A percentile compares a stretch with the other conserved stretches of the same genome.
These are phyloP conservation scores for Drosophila pseudoobscura DNA, from an alignment of 1,140 invertebrate species.

Conservation along the genomic window DNA sequence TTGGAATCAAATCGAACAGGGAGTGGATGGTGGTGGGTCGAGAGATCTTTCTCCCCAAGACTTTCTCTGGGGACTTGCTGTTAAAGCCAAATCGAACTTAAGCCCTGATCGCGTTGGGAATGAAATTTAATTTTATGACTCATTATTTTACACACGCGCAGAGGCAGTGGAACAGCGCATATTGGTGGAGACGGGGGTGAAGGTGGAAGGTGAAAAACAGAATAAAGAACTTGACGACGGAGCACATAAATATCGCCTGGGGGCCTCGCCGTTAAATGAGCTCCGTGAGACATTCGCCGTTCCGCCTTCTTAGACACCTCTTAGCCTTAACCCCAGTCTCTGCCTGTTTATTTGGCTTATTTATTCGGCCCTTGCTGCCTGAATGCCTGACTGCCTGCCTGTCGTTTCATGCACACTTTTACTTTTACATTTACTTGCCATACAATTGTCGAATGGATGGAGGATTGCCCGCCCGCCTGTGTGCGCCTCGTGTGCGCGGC, in stretches of 20 bases:
- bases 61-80: neutral
- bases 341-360: constrained; percentile 71
- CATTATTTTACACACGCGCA: constrained; percentile 63
- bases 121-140: constrained; percentile 77
- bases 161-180: neutral
- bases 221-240: neutral
- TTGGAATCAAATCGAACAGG: neutral
- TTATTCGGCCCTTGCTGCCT: constrained; percentile 59
- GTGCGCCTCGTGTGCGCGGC: constrained; percentile 27
- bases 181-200: neutral
- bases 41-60: constrained; percentile 23
- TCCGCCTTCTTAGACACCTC: constrained; percentile 27
- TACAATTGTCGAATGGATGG: constrained; percentile 49
- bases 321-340: too few relatives aligned
- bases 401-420: constrained; percentile 62
- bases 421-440: constrained; percentile 71
- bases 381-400: constrained; percentile 21
- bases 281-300: constrained; percentile 60
- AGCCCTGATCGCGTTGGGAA: constrained; percentile 22
- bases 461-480: constrained; percentile 14
- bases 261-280: constrained; percentile 59
- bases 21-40: too few relatives aligned
- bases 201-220: constrained; percentile 4
- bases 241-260: constrained; percentile 49
- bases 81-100: constrained; percentile 30